A percentile compares a stretch with the other conserved stretches of the same genome.
phyloP scores from a whole-genome alignment of 2,113 vertebrate genomes.

The Puffinus mauretanicus region DNA sequence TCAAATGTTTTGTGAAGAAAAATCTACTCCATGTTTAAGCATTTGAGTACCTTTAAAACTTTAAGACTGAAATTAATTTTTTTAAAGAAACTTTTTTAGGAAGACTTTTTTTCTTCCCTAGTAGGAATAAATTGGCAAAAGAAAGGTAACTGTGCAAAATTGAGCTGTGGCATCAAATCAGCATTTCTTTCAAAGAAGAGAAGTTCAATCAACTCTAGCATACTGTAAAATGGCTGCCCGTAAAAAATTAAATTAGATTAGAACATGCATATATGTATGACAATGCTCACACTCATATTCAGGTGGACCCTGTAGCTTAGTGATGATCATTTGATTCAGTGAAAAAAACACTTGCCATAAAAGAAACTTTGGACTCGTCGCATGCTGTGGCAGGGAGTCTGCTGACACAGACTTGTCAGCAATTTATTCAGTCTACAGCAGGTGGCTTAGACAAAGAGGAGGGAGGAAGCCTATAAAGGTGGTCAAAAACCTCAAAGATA shows the following conservation, averaged over 20 bases:
- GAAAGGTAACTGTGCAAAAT: background rate
- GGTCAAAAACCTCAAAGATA: background rate
- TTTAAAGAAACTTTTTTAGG: background rate
- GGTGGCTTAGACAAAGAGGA: background rate
- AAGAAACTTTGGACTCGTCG: background rate
- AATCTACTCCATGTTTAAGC: background rate
- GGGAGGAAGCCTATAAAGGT: background rate
- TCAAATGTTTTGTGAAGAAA: background rate
- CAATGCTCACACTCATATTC: background rate
- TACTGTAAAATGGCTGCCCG: background rate
- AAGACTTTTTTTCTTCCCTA: background rate
- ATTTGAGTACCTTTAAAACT: background rate
- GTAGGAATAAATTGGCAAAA: background rate
- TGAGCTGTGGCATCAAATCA: background rate
- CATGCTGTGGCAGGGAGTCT: background rate
- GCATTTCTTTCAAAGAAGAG: background rate
- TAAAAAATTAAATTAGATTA: background rate
- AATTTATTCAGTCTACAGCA: background rate
- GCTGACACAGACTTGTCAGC: background rate
- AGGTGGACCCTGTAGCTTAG: background rate
- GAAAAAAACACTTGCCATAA: background rate
- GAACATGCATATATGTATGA: background rate
- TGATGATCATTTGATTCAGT: background rate
- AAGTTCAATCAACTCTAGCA: background rate
- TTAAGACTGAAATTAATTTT: background rate